A percentile compares a stretch with the other conserved stretches of the same genome.
Evolutionary conservation across 1,140 invertebrate genomes (phyloP).

Genomic region (Mizuhopecten yessoensis): DNA sequence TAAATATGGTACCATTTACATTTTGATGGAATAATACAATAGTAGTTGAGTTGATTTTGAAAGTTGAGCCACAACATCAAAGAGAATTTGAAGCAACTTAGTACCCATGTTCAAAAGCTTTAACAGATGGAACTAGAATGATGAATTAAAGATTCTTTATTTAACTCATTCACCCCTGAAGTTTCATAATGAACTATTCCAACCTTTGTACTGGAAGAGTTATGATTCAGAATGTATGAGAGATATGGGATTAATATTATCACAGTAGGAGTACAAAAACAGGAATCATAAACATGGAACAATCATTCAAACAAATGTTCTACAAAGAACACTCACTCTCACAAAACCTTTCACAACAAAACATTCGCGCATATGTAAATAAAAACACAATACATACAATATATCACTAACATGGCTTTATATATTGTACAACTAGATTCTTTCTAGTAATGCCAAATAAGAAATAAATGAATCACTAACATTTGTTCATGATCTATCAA

Average conservation of each 20-base stretch:
- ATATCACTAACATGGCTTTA: not conserved
- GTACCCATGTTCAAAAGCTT: no score
- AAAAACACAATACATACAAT: not conserved
- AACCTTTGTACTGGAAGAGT: no score
- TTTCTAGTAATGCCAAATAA: not conserved
- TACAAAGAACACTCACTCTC: not conserved
- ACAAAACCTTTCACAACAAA: not conserved
- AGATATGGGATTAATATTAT: not conserved
- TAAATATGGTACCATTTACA: not conserved
- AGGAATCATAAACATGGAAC: not conserved
- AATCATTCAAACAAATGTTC: not conserved
- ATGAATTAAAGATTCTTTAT: no score
- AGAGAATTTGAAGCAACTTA: no score
- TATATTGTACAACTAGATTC: not conserved
- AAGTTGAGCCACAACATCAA: no score
- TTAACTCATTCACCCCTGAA: no score
- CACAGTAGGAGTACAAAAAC: conserved; percentile 12
- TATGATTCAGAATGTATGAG: not conserved
- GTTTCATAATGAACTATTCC: no score
- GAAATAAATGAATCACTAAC: not conserved
- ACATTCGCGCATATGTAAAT: not conserved
- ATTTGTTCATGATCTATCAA: not conserved
- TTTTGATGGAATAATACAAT: not conserved
- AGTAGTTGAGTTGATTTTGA: no score
- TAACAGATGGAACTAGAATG: no score